These are phyloP conservation scores for Operophtera brumata DNA, from an alignment of 2,888 invertebrate genomes.

Conservation along the genomic window DNA sequence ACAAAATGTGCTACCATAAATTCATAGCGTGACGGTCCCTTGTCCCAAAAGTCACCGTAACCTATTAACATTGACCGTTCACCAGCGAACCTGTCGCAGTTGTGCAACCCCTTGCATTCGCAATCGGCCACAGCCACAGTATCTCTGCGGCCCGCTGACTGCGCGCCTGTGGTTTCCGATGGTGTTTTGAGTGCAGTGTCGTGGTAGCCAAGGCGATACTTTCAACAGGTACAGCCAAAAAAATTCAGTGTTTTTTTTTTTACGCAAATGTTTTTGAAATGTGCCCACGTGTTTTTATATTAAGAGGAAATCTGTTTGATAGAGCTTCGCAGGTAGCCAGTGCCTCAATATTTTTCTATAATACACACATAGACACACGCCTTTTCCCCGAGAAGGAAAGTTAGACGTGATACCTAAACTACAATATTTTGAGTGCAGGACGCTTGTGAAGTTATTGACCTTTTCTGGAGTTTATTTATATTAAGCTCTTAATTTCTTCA, in stretches of 20 bases:
- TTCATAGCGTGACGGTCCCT: slow-evolving; percentile 15
- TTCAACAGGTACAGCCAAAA: slow-evolving; percentile 7
- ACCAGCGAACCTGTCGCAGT: slow-evolving; percentile 31
- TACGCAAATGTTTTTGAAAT: too few species aligned
- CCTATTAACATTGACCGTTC: slow-evolving; percentile 57
- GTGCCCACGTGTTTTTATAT: background rate
- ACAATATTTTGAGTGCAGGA: too few species aligned
- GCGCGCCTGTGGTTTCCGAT: slow-evolving; percentile 34
- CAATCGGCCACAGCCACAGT: slow-evolving; percentile 28
- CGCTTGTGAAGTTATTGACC: too few species aligned
- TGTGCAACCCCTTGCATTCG: slow-evolving; percentile 39
- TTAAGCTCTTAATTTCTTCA: too few species aligned
- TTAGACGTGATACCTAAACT: too few species aligned
- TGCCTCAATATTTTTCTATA: too few species aligned
- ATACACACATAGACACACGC: too few species aligned
- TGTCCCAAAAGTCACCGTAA: slow-evolving; percentile 36
- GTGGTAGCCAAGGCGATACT: slow-evolving; percentile 26
- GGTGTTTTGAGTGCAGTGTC: slow-evolving; percentile 31
- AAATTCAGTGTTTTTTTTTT: too few species aligned
- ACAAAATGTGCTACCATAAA: background rate
- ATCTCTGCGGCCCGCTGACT: slow-evolving; percentile 34
- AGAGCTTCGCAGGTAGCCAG: background rate
- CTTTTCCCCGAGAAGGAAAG: too few species aligned
- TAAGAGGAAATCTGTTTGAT: background rate
- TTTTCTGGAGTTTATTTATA: too few species aligned